A percentile compares a stretch with the other conserved stretches of the same genome.
These are phyloP conservation scores for Dunckerocampus dactyliophorus DNA, from an alignment of 2,113 vertebrate genomes.

Conservation along the genomic window DNA sequence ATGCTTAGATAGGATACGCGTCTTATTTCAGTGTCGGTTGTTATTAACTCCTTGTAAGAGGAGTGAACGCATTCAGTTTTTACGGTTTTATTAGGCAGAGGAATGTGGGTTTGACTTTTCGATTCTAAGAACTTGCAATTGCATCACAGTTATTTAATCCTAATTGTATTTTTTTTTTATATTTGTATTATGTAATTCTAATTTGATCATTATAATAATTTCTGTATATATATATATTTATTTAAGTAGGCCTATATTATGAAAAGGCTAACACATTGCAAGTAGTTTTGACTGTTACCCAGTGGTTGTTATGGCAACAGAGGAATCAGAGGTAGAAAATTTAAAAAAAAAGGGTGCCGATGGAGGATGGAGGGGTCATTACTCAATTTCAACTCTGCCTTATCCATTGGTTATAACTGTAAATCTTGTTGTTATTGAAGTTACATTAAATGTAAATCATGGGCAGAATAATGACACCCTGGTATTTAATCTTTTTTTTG, in stretches of 20 bases:
- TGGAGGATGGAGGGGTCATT: constrained; percentile 24
- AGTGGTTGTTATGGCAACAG: constrained; percentile 64
- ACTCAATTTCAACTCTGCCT: neutral
- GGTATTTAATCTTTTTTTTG: neutral
- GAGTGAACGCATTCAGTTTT: too few species aligned
- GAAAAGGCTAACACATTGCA: too few species aligned
- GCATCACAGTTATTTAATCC: neutral
- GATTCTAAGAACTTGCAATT: neutral
- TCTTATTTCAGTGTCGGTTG: neutral
- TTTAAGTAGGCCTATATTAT: too few species aligned
- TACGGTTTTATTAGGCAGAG: neutral
- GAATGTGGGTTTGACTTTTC: neutral
- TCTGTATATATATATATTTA: too few species aligned
- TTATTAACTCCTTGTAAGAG: neutral
- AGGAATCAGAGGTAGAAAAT: constrained; percentile 39
- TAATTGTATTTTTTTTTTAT: neutral
- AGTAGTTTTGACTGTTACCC: constrained; percentile 21
- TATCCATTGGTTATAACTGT: neutral
- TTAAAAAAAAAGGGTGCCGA: constrained; percentile 27
- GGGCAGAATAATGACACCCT: neutral
- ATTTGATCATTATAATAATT: too few species aligned
- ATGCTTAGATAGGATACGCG: neutral
- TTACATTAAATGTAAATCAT: neutral
- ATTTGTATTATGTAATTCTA: neutral
- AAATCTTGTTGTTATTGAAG: neutral